A percentile compares a stretch with the other conserved stretches of the same genome.
Evolutionary conservation across 2,888 invertebrate genomes (phyloP).

Genomic region (Himalopsyche anomala): DNA sequence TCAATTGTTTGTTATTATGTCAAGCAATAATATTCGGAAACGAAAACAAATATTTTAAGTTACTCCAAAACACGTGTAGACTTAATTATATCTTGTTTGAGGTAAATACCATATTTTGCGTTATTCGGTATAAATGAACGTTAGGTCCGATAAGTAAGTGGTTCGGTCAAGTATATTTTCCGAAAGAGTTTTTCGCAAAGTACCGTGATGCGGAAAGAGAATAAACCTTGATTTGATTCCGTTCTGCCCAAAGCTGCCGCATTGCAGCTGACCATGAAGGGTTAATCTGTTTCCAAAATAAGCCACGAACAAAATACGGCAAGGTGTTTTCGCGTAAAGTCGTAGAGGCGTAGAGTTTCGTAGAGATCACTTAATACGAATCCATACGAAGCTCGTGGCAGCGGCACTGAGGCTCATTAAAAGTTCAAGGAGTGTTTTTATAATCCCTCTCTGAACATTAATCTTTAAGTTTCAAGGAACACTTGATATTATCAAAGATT

Average conservation of each 20-base stretch:
- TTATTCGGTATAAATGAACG: neutral
- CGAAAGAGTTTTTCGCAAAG: slow-evolving; percentile 12
- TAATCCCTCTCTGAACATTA: neutral
- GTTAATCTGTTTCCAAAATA: slow-evolving; percentile 55
- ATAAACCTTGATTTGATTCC: slow-evolving; percentile 41
- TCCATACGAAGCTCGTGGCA: too few relatives aligned
- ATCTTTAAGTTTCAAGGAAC: neutral
- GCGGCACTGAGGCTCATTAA: slow-evolving; percentile 9
- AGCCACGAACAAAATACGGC: slow-evolving; percentile 41
- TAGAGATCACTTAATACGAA: neutral
- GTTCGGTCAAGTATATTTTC: neutral
- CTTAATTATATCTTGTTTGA: too few relatives aligned
- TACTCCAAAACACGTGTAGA: too few relatives aligned
- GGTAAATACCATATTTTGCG: neutral
- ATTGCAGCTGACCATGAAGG: slow-evolving; percentile 51
- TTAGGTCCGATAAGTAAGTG: neutral
- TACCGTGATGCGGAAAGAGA: slow-evolving; percentile 22
- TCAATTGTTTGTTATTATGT: too few relatives aligned
- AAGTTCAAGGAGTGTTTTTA: neutral
- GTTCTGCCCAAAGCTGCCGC: slow-evolving; percentile 48
- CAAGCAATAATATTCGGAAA: too few relatives aligned
- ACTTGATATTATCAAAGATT: neutral
- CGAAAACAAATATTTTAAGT: too few relatives aligned
- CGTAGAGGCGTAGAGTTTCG: neutral
- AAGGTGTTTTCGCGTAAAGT: slow-evolving; percentile 45